These are phyloP conservation scores for Terrapene triunguis DNA, from an alignment of 2,113 vertebrate genomes.

Conservation along the genomic window DNA sequence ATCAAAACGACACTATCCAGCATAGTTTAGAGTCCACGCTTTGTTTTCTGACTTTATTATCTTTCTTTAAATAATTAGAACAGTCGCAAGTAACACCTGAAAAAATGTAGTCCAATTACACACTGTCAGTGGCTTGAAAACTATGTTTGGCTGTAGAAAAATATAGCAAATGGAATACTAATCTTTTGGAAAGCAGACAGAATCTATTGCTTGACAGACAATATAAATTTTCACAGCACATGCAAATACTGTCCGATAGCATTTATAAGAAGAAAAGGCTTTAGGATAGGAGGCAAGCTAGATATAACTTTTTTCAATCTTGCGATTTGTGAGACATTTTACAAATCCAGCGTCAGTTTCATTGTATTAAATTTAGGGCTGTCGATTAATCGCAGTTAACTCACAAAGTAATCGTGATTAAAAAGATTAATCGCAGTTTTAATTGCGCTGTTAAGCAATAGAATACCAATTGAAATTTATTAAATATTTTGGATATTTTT, in stretches of 20 bases:
- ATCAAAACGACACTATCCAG: neutral
- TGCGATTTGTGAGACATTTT: neutral
- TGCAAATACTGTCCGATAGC: neutral
- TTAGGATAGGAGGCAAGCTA: neutral
- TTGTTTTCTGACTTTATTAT: neutral
- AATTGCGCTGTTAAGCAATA: no score
- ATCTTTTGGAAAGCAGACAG: neutral
- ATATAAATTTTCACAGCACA: neutral
- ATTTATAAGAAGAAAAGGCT: neutral
- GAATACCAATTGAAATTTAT: no score
- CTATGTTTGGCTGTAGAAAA: neutral
- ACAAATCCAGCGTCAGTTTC: neutral
- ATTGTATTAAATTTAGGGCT: neutral
- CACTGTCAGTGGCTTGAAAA: neutral
- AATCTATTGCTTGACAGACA: neutral
- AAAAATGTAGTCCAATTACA: neutral
- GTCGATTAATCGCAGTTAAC: no score
- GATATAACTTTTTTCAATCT: neutral
- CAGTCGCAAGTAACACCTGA: neutral
- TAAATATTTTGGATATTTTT: no score
- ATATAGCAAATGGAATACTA: neutral
- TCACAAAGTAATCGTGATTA: no score
- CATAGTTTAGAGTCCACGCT: neutral
- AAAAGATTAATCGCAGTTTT: no score
- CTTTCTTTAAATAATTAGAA: no score